Conservation (phyloP, 2,888 invertebrate genomes). For the Drosophila siamana region DNA sequence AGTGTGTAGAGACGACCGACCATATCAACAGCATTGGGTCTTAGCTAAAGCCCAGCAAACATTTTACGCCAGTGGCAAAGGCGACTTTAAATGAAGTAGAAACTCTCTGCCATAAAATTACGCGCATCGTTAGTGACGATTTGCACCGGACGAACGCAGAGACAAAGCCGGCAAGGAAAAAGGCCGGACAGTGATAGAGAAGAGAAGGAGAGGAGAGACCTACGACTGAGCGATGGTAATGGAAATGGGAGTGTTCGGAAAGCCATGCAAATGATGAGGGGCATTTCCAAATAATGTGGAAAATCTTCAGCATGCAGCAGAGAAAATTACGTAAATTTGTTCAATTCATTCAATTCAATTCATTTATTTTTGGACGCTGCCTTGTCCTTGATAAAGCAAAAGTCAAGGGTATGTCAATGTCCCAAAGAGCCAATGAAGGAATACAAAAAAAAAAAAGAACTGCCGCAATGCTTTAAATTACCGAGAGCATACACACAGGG, state of each 20-base stretch:
- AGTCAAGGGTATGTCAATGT: constrained; percentile 68
- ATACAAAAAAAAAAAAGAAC: constrained; percentile 25
- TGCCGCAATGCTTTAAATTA: constrained; percentile 65
- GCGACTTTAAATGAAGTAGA: constrained; percentile 78
- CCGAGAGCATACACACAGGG: no score
- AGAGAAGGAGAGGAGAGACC: neutral
- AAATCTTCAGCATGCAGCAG: constrained; percentile 53
- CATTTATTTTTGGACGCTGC: constrained; percentile 50
- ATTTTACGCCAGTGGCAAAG: constrained; percentile 52
- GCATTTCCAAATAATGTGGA: constrained; percentile 58
- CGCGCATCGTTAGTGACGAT: constrained; percentile 83
- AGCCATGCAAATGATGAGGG: constrained; percentile 69
- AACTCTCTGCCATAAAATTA: constrained; percentile 81
- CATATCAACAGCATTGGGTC: constrained; percentile 65
- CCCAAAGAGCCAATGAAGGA: constrained; percentile 22
- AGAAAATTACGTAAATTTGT: constrained; percentile 68
- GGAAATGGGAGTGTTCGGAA: constrained; percentile 9
- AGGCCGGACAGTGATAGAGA: constrained; percentile 42
- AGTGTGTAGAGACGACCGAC: constrained; percentile 34
- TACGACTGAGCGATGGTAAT: neutral
- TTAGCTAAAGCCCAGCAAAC: constrained; percentile 65
- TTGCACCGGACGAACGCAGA: constrained; percentile 69
- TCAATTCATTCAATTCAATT: constrained; percentile 64
- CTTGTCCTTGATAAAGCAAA: constrained; percentile 61
- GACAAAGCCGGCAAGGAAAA: constrained; percentile 50